phyloP scores from a whole-genome alignment of 2,797 vertebrate genomes.

The Sciurus vulgaris region DNA sequence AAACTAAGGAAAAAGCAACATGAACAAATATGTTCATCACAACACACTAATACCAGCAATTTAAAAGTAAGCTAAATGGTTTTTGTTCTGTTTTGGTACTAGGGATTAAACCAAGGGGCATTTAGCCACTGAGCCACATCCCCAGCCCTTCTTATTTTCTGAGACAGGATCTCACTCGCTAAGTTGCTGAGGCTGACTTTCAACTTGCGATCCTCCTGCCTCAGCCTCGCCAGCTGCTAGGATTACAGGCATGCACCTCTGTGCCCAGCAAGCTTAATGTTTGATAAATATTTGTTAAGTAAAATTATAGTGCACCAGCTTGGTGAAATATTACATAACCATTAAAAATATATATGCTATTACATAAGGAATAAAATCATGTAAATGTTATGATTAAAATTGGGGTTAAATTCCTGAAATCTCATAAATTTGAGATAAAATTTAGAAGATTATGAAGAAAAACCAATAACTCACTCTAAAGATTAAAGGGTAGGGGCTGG shows the following conservation, averaged over 20 bases:
- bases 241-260: too few relatives aligned
- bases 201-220: too few relatives aligned
- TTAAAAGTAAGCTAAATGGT: background rate
- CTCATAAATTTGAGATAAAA: conserved; percentile 30
- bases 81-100: too few relatives aligned
- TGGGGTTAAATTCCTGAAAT: background rate
- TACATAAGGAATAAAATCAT: background rate
- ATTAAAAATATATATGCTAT: background rate
- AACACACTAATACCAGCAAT: background rate
- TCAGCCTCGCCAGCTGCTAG: too few relatives aligned
- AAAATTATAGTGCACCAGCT: background rate
- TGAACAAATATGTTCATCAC: conserved; percentile 3
- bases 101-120: too few relatives aligned
- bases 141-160: too few relatives aligned
- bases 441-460: background rate
- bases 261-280: background rate
- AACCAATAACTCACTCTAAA: background rate
- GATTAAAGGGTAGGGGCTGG: background rate
- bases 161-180: too few relatives aligned
- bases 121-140: too few relatives aligned
- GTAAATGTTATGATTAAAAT: background rate
- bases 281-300: conserved; percentile 5
- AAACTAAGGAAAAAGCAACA: background rate
- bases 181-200: too few relatives aligned
- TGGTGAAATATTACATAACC: background rate